Evolutionary conservation across 2,113 vertebrate species (phyloP), one percentile per base, ranked within the genome.

Genomic region (Leptobrachium leishanense): DNA sequence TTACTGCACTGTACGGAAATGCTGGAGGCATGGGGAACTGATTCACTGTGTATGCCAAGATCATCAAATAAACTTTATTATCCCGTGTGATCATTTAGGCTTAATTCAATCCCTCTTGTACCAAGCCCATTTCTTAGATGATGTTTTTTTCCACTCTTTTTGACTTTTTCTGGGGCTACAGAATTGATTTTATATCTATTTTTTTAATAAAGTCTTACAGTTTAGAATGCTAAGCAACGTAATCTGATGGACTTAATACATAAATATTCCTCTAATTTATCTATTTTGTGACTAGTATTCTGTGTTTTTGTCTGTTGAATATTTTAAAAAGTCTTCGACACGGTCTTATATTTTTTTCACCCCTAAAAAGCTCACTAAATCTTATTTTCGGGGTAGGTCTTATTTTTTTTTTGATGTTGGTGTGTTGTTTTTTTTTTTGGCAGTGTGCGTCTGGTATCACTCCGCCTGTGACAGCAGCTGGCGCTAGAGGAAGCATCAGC

Each of bases 1-100:
- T 68, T 40, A 68, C 20, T 76, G 65, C 68, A 53, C 53, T 76
- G 43, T 7, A 57, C 7, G 57, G 41, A 68, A 57, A 76, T 76
- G 75, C 75, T 65, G 59, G 6, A 41, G 74, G 66, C 64, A 42
- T 53, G 13, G 53, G 20, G 39, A 31, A 39, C 50, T 55, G 44
- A 68, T 67, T 39, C 43, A 53, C 31, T 66, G 13, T 54, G 46
- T 41, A 64, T 64, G 6, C 62, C 10, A 5, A 64, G 62, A 31
- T 20, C 62, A 64, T 64, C 62, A 64, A 64, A 64, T 39, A 64
- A 6, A 39, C 20, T 39, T 64, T 6, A 20, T 39, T 64, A 1
- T 59, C 55, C 55, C 9, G 11, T 3, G 3, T 12, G 55, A 59
- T 59, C 55, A 59, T 8, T 59, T 50, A 2, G 10, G 13, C 13